Evolutionary conservation across 2,113 vertebrate genomes (phyloP).

Genomic region (Electrona antarctica): DNA sequence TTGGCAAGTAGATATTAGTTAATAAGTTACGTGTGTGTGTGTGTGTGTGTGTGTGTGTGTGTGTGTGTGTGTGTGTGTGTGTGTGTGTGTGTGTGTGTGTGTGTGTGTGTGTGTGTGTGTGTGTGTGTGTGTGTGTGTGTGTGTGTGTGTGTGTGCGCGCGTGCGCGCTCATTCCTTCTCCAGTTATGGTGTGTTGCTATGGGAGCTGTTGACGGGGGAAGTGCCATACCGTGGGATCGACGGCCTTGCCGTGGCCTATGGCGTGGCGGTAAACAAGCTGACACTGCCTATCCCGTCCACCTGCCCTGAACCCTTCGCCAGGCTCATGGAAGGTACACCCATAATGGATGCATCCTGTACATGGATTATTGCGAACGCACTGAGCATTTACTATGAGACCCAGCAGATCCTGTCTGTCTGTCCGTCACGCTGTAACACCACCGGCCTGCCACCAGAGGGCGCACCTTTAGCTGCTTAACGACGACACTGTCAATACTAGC

Average conservation of each 20-base stretch:
- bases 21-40: conserved; percentile 10
- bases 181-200: conserved; percentile 95
- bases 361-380: too few relatives aligned
- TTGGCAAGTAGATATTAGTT: background rate
- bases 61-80: conserved; percentile 19
- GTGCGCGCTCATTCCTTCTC: background rate
- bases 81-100: conserved; percentile 17
- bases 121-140: conserved; percentile 8
- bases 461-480: too few relatives aligned
- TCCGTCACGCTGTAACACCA: too few relatives aligned
- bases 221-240: conserved; percentile 96
- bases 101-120: conserved; percentile 8
- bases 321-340: conserved; percentile 93
- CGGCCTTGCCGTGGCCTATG: conserved; percentile 93
- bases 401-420: too few relatives aligned
- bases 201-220: conserved; percentile 96
- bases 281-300: conserved; percentile 95
- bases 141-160: background rate
- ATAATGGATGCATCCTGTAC: too few relatives aligned
- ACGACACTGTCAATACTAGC: too few relatives aligned
- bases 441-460: too few relatives aligned
- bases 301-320: conserved; percentile 94
- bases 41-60: conserved; percentile 13
- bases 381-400: too few relatives aligned
- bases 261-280: conserved; percentile 95